A percentile compares a stretch with the other conserved stretches of the same genome.
Evolutionary conservation across 1,140 invertebrate species (phyloP).

Genomic region (Aradophagus sp.): DNA sequence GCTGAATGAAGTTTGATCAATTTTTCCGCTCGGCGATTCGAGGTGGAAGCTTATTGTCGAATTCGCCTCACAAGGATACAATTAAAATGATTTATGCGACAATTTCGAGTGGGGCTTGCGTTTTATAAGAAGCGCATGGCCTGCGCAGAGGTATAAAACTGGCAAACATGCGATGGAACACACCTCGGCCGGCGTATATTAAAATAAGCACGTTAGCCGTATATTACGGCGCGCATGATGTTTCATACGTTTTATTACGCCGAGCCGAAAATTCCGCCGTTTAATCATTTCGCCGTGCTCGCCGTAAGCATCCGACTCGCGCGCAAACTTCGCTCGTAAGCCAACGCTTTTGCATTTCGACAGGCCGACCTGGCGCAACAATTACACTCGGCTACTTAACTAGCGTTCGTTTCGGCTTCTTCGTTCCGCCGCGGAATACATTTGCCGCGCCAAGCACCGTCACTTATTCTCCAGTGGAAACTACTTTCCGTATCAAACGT

Average conservation of each 20-base stretch:
- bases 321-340: conserved; percentile 42
- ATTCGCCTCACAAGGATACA: conserved; percentile 14
- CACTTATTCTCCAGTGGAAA: no score
- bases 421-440: no score
- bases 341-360: conserved; percentile 28
- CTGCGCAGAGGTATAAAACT: conserved; percentile 47
- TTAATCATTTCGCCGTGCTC: conserved; percentile 48
- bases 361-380: conserved; percentile 8
- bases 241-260: conserved; percentile 52
- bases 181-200: conserved; percentile 31
- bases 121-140: conserved; percentile 44
- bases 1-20: no score
- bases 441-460: no score
- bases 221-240: conserved; percentile 46
- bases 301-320: conserved; percentile 43
- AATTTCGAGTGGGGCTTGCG: conserved; percentile 33
- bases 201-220: conserved; percentile 45
- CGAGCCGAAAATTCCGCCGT: conserved; percentile 36
- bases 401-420: no score
- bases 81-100: conserved; percentile 46
- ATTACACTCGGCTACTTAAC: conserved; percentile 21
- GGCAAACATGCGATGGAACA: conserved; percentile 38
- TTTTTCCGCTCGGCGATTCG: no score
- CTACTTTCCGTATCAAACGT: no score
- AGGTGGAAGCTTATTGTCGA: conserved; percentile 12